phyloP scores from a whole-genome alignment of 2,113 vertebrate genomes.

The Neoarius graeffei region DNA sequence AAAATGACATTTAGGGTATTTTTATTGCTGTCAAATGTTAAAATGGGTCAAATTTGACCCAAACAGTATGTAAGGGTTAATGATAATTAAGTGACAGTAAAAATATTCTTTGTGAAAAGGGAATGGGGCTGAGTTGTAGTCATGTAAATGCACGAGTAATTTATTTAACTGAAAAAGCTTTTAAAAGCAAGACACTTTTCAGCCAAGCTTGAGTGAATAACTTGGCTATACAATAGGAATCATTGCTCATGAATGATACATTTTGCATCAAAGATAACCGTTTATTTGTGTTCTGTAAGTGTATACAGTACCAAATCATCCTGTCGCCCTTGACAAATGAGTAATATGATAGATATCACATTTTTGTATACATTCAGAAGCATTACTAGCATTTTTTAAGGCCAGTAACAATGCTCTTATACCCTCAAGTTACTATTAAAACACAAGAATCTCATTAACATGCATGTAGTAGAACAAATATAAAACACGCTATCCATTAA shows the following conservation, averaged over 20 bases:
- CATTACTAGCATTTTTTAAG: background rate
- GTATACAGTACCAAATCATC: background rate
- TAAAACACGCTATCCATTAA: background rate
- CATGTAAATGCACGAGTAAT: background rate
- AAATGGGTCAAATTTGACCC: no score
- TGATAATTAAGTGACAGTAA: conserved; percentile 21
- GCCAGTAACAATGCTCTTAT: background rate
- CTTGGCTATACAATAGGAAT: background rate
- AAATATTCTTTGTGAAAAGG: background rate
- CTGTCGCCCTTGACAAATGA: background rate
- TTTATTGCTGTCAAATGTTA: no score
- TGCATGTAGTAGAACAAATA: conserved; percentile 3
- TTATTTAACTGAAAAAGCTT: background rate
- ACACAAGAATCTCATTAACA: background rate
- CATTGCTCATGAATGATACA: background rate
- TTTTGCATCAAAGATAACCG: background rate
- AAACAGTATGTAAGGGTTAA: no score
- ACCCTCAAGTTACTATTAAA: background rate
- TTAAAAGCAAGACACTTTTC: conserved; percentile 1
- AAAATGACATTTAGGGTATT: no score
- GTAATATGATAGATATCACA: background rate
- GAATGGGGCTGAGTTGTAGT: background rate
- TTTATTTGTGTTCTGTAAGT: background rate
- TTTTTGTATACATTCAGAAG: conserved; percentile 1
- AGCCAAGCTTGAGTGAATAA: conserved; percentile 2